Conservation (phyloP, 2,797 vertebrate genomes). For the Oreochromis grahami region DNA sequence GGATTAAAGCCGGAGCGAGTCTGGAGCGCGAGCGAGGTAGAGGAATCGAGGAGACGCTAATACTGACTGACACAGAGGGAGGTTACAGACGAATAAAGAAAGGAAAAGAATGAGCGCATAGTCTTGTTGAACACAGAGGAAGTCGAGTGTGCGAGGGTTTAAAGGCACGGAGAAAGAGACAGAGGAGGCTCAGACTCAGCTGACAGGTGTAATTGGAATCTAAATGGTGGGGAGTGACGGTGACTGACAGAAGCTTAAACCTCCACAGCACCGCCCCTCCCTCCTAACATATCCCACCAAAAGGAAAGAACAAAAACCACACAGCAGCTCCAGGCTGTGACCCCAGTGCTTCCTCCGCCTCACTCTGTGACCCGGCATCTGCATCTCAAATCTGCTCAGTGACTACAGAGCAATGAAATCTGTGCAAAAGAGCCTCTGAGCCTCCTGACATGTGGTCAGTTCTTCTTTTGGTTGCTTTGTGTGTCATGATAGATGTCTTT, state of each 20-base stretch:
- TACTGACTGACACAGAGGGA: constrained; percentile 54
- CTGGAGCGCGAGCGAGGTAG: background rate
- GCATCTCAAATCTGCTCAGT: background rate
- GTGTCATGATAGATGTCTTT: no score
- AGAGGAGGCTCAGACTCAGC: constrained; percentile 52
- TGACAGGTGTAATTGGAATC: constrained; percentile 76
- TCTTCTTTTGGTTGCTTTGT: background rate
- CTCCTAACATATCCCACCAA: background rate
- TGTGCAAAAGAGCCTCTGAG: background rate
- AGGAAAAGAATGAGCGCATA: constrained; percentile 35
- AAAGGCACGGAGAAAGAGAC: constrained; percentile 28
- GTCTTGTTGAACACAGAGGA: constrained; percentile 39
- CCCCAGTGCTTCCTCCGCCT: background rate
- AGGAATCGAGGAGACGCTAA: constrained; percentile 29
- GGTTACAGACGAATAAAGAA: constrained; percentile 39
- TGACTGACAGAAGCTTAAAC: constrained; percentile 70
- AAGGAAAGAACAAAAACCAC: background rate
- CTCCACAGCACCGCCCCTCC: constrained; percentile 7
- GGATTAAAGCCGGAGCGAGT: constrained; percentile 35
- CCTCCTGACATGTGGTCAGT: background rate
- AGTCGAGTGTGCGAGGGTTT: constrained; percentile 27
- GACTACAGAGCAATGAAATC: background rate
- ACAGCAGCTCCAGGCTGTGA: constrained; percentile 11
- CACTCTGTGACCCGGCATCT: constrained; percentile 4
- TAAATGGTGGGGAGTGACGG: constrained; percentile 60